phyloP scores from a whole-genome alignment of 2,888 invertebrate species.

The Suillia variegata region DNA sequence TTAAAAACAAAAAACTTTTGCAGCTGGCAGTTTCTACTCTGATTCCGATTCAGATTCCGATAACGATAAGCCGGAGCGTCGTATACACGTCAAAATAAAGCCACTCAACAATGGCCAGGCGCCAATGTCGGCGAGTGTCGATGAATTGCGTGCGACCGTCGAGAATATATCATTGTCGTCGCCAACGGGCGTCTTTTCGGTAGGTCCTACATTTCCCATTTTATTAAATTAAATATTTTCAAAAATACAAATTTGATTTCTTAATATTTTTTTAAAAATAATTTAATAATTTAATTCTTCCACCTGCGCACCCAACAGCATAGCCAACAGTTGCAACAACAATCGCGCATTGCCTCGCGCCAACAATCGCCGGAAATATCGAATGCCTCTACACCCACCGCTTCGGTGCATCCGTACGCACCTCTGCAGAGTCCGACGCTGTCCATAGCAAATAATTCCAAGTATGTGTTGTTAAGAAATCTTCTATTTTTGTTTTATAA shows the following conservation, averaged over 20 bases:
- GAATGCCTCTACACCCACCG: slow-evolving; percentile 65
- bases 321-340: slow-evolving; percentile 57
- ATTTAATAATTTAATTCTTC: background rate
- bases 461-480: no score
- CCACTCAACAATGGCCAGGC: slow-evolving; percentile 88
- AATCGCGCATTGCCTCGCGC: slow-evolving; percentile 50
- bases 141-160: slow-evolving; percentile 89
- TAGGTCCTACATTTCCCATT: slow-evolving; percentile 51
- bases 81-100: slow-evolving; percentile 94
- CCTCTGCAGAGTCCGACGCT: slow-evolving; percentile 78
- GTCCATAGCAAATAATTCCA: slow-evolving; percentile 72
- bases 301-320: no score
- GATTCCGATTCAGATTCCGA: slow-evolving; percentile 87
- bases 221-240: no score
- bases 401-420: slow-evolving; percentile 77
- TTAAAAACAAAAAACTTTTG: background rate
- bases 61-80: slow-evolving; percentile 84
- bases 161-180: slow-evolving; percentile 87
- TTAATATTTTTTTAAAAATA: no score
- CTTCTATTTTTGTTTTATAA: slow-evolving; percentile 7
- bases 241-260: no score
- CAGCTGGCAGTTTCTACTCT: slow-evolving; percentile 80
- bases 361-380: slow-evolving; percentile 80
- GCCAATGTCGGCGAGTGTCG: slow-evolving; percentile 93
- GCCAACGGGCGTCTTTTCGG: slow-evolving; percentile 71